Evolutionary conservation across 2,888 invertebrate species (phyloP), one percentile per base, ranked within the genome.

Genomic region (Meloe dianella): DNA sequence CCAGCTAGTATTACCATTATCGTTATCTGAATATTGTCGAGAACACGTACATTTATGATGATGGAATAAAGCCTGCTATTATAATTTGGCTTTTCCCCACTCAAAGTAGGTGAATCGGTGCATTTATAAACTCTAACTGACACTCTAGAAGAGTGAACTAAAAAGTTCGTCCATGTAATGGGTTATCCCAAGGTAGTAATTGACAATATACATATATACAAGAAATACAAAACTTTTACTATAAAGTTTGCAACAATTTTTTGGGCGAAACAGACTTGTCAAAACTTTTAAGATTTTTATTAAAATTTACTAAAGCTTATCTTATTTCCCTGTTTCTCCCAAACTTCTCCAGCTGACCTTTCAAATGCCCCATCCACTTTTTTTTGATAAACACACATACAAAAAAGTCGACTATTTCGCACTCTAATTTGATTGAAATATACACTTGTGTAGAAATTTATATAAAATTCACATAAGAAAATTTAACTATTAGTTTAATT

Each of bases 171-270:
- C 32, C 60, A 63, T 65, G 62, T 69, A 71, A 69, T 68, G 68
- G 66, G 65, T 63, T 63, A 69, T 70, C 70, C 70, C 70, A 64
- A 67, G 68, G 56, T 65, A 63, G 72, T 68, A 70, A 72, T 72
- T 68, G 69, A 57, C 68, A 66, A 64, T 14, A 68, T 70, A 35
- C 14, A 60, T 63, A 66, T 68, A 72, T 70, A 72, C 70, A 72
- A 72, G 65, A 64, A 70, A 58, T 63, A 60, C 59, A 61, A 51
- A 72, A 70, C 63, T 68, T 72, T 62, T 65, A 70, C 70, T 70
- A 69, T 69, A 70, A 72, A 69, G 70, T 69, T 69, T 61, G 63
- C 60, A 70, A 67, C 72, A 68, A 67, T 35, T 72, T 72, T 67
- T 65, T 38, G 63, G 61, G 47, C 24, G 57, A 62, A 66, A 63